Percentiles rank a stretch among this genome's conserved stretches.
Evolutionary conservation across 2,888 invertebrate genomes (phyloP).

Genomic region (Spodoptera picta): DNA sequence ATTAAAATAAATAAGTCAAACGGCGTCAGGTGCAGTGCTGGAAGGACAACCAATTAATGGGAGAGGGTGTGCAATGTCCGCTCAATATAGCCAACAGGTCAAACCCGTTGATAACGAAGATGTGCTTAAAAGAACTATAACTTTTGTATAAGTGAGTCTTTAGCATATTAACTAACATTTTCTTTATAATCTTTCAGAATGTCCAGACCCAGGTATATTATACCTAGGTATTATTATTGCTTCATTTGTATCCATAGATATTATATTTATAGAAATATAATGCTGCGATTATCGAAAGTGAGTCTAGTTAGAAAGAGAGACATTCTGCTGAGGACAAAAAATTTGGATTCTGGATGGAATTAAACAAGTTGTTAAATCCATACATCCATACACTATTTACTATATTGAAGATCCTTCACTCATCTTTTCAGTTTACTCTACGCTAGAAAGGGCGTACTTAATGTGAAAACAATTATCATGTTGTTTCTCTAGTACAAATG

Average conservation of each 20-base stretch:
- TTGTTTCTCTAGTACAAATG: background rate
- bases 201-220: too few species aligned
- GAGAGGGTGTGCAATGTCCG: background rate
- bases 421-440: background rate
- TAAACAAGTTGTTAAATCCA: too few species aligned
- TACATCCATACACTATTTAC: too few species aligned
- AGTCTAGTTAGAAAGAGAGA: too few species aligned
- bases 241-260: too few species aligned
- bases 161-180: background rate
- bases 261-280: too few species aligned
- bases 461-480: constrained; percentile 26
- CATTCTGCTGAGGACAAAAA: too few species aligned
- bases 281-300: too few species aligned
- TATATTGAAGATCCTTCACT: background rate
- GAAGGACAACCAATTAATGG: constrained; percentile 23
- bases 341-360: too few species aligned
- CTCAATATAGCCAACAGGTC: constrained; percentile 26
- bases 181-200: background rate
- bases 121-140: constrained; percentile 26
- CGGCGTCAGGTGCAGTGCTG: background rate
- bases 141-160: background rate
- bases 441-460: constrained; percentile 6
- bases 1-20: background rate
- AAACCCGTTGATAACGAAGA: constrained; percentile 33
- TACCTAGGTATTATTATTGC: too few species aligned